Conservation (phyloP, 2,113 vertebrate genomes). For the Rhabdomys dilectus region DNA sequence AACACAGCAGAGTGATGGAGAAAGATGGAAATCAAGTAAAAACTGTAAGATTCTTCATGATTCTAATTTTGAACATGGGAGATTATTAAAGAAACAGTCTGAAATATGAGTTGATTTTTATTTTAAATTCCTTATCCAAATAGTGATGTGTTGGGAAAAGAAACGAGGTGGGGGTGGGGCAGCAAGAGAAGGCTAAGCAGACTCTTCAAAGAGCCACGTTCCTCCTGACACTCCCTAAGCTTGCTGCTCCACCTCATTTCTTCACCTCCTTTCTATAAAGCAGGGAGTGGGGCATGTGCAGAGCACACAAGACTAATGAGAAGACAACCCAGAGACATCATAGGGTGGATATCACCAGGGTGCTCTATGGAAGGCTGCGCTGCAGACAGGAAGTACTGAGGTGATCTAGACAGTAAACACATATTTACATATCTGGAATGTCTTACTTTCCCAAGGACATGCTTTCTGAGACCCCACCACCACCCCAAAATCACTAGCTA, state of each 20-base stretch:
- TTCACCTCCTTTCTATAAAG: background rate
- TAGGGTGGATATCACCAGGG: background rate
- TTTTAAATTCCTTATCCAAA: slow-evolving; percentile 45
- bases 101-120: slow-evolving; percentile 52
- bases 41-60: background rate
- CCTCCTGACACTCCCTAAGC: background rate
- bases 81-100: background rate
- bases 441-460: slow-evolving; percentile 42
- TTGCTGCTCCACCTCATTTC: background rate
- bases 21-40: slow-evolving; percentile 43
- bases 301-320: background rate
- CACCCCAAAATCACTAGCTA: slow-evolving; percentile 26
- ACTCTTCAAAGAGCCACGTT: background rate
- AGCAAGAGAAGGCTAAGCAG: background rate
- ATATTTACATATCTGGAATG: background rate
- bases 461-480: background rate
- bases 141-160: background rate
- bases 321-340: slow-evolving; percentile 9
- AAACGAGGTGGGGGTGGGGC: background rate
- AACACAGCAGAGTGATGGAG: slow-evolving; percentile 2
- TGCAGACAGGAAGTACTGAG: background rate
- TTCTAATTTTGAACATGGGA: background rate
- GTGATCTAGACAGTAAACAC: background rate
- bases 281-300: background rate
- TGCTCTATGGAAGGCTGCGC: background rate